These are phyloP conservation scores for Setophaga petechia DNA, from an alignment of 2,113 vertebrate species.

Conservation along the genomic window DNA sequence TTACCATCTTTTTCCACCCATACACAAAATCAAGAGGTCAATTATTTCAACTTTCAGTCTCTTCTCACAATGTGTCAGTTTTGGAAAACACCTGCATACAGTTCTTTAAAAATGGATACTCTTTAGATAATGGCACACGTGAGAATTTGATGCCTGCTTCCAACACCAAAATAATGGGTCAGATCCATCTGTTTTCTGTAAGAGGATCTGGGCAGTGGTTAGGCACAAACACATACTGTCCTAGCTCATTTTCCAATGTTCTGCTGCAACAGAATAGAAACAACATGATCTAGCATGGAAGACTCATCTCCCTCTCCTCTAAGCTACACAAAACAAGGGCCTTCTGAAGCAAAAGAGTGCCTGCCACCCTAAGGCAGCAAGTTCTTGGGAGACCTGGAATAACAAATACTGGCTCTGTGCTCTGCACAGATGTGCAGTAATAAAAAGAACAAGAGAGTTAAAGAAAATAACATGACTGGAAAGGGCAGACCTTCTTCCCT, in stretches of 20 bases:
- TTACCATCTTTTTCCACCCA: background rate
- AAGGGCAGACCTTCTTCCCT: background rate
- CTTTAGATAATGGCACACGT: background rate
- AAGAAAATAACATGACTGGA: background rate
- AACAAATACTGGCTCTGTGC: background rate
- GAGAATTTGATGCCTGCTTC: background rate
- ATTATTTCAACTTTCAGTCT: background rate
- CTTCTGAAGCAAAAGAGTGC: background rate
- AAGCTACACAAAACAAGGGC: background rate
- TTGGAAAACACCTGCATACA: background rate
- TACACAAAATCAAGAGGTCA: background rate
- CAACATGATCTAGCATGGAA: background rate
- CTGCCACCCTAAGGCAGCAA: background rate
- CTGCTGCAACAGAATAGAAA: background rate
- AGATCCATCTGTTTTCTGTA: background rate
- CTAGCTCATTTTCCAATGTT: background rate
- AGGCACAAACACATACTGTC: background rate
- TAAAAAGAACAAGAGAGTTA: background rate
- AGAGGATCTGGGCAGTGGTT: background rate
- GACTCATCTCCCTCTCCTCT: background rate
- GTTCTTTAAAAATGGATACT: background rate
- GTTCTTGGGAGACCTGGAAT: background rate
- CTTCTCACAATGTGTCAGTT: background rate
- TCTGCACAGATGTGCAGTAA: constrained; percentile 1
- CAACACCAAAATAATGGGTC: background rate